Evolutionary conservation across 2,888 invertebrate species (phyloP).

Genomic region (Cosmorhoe ocellata): DNA sequence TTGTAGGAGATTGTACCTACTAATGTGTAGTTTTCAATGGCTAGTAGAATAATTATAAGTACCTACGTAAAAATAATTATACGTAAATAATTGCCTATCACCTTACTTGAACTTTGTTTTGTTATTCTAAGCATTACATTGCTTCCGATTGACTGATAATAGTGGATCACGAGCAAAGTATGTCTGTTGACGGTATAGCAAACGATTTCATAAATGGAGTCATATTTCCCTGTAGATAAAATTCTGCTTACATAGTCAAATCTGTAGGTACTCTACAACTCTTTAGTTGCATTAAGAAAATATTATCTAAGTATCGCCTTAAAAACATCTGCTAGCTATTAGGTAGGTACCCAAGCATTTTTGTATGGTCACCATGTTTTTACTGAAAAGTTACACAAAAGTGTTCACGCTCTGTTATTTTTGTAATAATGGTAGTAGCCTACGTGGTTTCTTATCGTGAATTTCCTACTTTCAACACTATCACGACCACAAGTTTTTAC

Average conservation of each 20-base stretch:
- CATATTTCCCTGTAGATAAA: too few relatives aligned
- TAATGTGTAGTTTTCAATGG: neutral
- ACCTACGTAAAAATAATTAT: neutral
- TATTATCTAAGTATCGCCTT: too few relatives aligned
- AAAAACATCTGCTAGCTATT: too few relatives aligned
- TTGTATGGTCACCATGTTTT: neutral
- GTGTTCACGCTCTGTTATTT: constrained; percentile 27
- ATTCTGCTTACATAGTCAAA: too few relatives aligned
- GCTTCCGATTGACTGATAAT: constrained; percentile 38
- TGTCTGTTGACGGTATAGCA: too few relatives aligned
- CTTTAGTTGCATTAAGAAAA: too few relatives aligned
- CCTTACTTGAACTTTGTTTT: constrained; percentile 28
- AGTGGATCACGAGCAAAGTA: constrained; percentile 15
- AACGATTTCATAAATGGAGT: too few relatives aligned
- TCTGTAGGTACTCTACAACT: too few relatives aligned
- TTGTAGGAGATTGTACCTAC: too few relatives aligned
- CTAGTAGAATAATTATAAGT: constrained; percentile 10
- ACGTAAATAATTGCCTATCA: too few relatives aligned
- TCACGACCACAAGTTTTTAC: constrained; percentile 19
- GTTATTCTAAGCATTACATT: constrained; percentile 44
- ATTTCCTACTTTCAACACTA: constrained; percentile 15
- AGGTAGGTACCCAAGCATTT: too few relatives aligned
- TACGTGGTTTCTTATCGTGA: constrained; percentile 16
- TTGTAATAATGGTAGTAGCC: neutral
- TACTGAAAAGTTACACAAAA: constrained; percentile 19